These are phyloP conservation scores for Himalopsyche anomala DNA, from an alignment of 2,888 invertebrate genomes.

Conservation along the genomic window DNA sequence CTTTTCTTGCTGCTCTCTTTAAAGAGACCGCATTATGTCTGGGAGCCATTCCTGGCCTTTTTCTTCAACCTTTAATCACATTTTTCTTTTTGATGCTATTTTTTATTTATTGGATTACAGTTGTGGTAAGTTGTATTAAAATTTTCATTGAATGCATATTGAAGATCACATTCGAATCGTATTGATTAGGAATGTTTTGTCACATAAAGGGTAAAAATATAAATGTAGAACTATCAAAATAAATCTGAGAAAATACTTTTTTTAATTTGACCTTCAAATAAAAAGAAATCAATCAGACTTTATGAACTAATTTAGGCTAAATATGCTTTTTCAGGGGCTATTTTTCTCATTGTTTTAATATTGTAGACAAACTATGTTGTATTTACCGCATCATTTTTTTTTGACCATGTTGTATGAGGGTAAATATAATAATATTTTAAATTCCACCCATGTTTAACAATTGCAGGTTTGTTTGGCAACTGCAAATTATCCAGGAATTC, in stretches of 20 bases:
- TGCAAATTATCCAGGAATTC: conserved; percentile 84
- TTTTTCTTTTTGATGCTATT: conserved; percentile 87
- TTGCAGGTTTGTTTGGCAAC: conserved; percentile 85
- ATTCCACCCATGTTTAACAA: neutral
- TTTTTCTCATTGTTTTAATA: no score
- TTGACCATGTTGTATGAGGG: no score
- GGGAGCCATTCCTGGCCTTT: conserved; percentile 87
- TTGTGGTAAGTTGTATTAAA: conserved; percentile 80
- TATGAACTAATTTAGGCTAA: conserved; percentile 10
- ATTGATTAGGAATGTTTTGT: no score
- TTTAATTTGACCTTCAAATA: no score
- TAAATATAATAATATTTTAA: no score
- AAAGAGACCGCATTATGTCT: conserved; percentile 94
- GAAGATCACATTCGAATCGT: no score
- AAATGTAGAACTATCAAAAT: no score
- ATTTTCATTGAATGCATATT: neutral
- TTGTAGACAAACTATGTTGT: no score
- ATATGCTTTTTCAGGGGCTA: no score
- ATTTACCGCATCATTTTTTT: no score
- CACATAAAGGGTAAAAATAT: no score
- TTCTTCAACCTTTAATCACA: conserved; percentile 90
- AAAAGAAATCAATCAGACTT: neutral
- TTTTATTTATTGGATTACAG: conserved; percentile 90
- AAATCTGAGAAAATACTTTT: no score
- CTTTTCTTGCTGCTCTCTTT: conserved; percentile 89